A percentile compares a stretch with the other conserved stretches of the same genome.
These are phyloP conservation scores for Cactoblastis cactorum DNA, from an alignment of 2,888 invertebrate genomes.

Conservation along the genomic window DNA sequence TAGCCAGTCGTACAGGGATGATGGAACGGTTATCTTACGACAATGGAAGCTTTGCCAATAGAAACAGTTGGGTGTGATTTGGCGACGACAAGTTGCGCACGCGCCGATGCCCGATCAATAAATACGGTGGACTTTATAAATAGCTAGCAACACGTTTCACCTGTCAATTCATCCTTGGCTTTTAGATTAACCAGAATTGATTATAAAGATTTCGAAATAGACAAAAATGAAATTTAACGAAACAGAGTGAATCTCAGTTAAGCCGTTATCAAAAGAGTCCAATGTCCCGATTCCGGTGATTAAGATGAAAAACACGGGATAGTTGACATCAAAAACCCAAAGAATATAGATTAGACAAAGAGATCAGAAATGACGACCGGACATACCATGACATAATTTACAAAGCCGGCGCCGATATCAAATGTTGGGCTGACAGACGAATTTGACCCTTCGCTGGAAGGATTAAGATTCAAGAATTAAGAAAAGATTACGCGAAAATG, in stretches of 20 bases:
- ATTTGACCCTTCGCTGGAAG: slow-evolving; percentile 41
- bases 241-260: slow-evolving; percentile 40
- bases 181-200: slow-evolving; percentile 24
- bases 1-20: slow-evolving; percentile 31
- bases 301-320: slow-evolving; percentile 34
- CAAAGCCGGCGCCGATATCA: slow-evolving; percentile 61
- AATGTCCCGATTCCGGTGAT: slow-evolving; percentile 33
- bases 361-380: slow-evolving; percentile 64
- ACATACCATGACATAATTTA: slow-evolving; percentile 72
- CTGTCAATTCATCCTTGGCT: slow-evolving; percentile 47
- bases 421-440: slow-evolving; percentile 55
- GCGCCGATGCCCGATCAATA: slow-evolving; percentile 58
- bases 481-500: slow-evolving; percentile 48
- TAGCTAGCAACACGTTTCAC: slow-evolving; percentile 40
- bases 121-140: slow-evolving; percentile 46
- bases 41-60: slow-evolving; percentile 59
- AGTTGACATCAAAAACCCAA: slow-evolving; percentile 53
- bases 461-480: slow-evolving; percentile 43
- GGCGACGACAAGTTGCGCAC: slow-evolving; percentile 35
- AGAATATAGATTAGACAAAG: slow-evolving; percentile 56
- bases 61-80: slow-evolving; percentile 59
- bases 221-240: slow-evolving; percentile 21
- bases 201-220: slow-evolving; percentile 21
- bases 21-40: slow-evolving; percentile 44
- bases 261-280: slow-evolving; percentile 44